Conservation (phyloP, 2,113 vertebrate species). For the Polyodon spathula region DNA sequence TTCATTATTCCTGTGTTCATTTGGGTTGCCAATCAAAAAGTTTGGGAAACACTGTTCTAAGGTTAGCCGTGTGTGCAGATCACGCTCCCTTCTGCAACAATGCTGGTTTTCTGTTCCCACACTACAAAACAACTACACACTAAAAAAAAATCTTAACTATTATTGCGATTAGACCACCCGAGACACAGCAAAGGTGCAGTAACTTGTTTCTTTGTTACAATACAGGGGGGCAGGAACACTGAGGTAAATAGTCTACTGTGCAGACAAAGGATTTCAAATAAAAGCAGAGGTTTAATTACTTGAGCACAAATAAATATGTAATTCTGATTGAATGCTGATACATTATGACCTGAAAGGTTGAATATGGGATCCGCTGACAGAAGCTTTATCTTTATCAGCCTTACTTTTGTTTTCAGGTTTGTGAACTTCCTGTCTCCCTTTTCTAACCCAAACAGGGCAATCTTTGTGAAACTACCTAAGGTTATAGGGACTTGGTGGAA, state of each 20-base stretch:
- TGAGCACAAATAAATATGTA: conserved; percentile 36
- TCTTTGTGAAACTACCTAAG: conserved; percentile 38
- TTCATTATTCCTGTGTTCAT: too few species aligned
- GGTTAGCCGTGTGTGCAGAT: too few species aligned
- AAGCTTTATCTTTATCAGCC: background rate
- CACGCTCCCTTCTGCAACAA: too few species aligned
- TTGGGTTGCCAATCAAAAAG: too few species aligned
- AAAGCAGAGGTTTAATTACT: conserved; percentile 35
- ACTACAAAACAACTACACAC: too few species aligned
- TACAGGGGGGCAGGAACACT: too few species aligned
- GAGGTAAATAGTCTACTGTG: background rate
- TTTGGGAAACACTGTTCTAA: too few species aligned
- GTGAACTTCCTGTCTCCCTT: background rate
- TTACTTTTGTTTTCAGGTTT: background rate
- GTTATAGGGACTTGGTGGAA: conserved; percentile 45
- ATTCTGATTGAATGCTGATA: conserved; percentile 35
- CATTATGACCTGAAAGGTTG: conserved; percentile 29
- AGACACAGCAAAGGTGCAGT: too few species aligned
- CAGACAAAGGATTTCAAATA: conserved; percentile 25
- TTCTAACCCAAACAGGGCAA: conserved; percentile 37
- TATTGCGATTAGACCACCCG: too few species aligned
- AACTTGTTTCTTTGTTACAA: too few species aligned
- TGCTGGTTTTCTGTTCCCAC: too few species aligned
- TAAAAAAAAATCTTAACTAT: too few species aligned
- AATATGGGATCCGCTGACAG: conserved; percentile 24